Base-by-base conservation (phyloP, 1,140 invertebrate species). In the Littorina saxatilis region DNA sequence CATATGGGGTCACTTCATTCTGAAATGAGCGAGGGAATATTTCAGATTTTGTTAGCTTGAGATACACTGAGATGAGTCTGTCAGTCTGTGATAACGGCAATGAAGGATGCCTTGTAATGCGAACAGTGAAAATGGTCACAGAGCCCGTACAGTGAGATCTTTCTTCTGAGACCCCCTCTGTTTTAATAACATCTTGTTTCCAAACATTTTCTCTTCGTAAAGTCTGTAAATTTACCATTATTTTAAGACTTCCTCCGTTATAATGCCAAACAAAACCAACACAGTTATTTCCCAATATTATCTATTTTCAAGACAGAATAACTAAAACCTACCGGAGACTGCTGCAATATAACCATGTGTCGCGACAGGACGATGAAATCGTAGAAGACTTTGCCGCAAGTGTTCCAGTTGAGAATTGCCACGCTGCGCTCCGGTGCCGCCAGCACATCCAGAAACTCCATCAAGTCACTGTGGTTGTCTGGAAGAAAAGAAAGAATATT, bases 391-490 rank as follows among this genome's bases (percentile, higher is more conserved):
- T 94, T 93, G 35, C 95, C 96, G 81, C 94, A 94, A 87, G 92
- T 88, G n/a, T 89, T 79, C 95, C 95, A 95, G 74, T 94, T 93
- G 77, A 92, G 91, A 52, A 95, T 93, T 77, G 88, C 89, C 66
- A 86, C 88, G 82, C 86, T 81, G 68, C 92, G 91, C 70, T 94
- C 93, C 32, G 85, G 81, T 32, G 89, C 87, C 55, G 92, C 88
- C 72, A 95, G 85, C 76, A 94, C 92, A 37, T 85, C 91, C 66
- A 96, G 90, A 61, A 95, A 91, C 27, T 92, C 88, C 75, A 94
- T 93, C 68, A 96, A 90, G 85, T 95, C 95, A 1, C 94, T 93
- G 85, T 95, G 93, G 85, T 95, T 94, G 87, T 95, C 96, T 96
- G 90, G 93, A 92, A 66, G 80, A 55, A 83, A 72, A 76, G 63